Evolutionary conservation across 2,113 vertebrate species (phyloP), one percentile per base, ranked within the genome.

Genomic region (Pachyramphus minor): DNA sequence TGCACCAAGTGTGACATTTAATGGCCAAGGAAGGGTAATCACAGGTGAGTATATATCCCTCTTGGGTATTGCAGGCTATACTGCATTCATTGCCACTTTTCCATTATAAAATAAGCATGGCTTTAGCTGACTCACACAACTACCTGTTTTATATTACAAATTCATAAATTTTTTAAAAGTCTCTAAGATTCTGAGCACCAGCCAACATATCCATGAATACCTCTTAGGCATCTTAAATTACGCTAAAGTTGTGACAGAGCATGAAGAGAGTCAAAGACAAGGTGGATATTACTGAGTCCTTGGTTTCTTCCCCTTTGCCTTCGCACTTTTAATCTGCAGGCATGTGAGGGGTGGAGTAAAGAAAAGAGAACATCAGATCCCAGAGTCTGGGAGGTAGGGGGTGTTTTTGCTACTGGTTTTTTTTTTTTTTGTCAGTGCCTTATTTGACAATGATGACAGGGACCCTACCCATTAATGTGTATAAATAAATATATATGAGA

Each of bases 21-120:
- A 97, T 92, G 97, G 94, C 96, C 94, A 90, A 96, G 96, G 84
- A 92, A 98, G 97, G 97, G 97, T 92, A 96, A 97, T 97, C 95
- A 95, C 90, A 56, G 37, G 96, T 92, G 97, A 97, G 79, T 90
- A 83, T 84, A 91, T 91, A 94, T 84, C 60, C 84, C 89, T 83
- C 41, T 37, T 80, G 95, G 92, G 85, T 85, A 73, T 69, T 96
- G 90, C 92, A 82, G 83, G 59, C 45, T 44, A 30, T 77, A 63
- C 73, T 84, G 66, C 41, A 37, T 84, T 85, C 94, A 28, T 58
- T 66, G 79, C 69, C 63, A 60, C 77, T 79, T 95, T 31, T 21
- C 87, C 59, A n/a, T 58, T 71, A 64, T 72, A 68, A 87, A 96
- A 80, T 20, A 79, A 39, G 45, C 74, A 42, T 59, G 74, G 68